Evolutionary conservation across 30 jellyfish, hydroid and myxozoan genomes (phyloP).

Genomic region (Catostylus mosaicus): DNA sequence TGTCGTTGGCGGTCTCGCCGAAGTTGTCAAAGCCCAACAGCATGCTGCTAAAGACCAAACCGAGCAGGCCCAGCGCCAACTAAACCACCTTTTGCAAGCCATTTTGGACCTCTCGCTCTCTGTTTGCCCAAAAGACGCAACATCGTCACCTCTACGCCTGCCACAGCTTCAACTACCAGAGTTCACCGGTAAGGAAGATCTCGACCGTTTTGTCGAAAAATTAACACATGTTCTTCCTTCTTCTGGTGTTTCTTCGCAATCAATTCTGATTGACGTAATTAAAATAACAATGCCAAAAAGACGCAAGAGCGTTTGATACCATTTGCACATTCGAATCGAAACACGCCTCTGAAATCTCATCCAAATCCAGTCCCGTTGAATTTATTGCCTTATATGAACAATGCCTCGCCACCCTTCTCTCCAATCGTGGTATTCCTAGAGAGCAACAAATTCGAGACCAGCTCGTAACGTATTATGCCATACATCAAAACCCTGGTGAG

Average conservation of each 20-base stretch:
- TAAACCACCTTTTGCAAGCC: not conserved
- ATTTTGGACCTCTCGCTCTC: not conserved
- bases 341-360: slow-evolving; percentile 1
- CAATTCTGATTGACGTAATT: slow-evolving; percentile 14
- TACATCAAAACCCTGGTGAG: no score
- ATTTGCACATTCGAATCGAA: slow-evolving; percentile 7
- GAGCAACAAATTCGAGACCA: no score
- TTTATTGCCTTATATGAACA: no score
- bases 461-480: no score
- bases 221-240: slow-evolving; percentile 17
- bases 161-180: slow-evolving; percentile 18
- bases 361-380: slow-evolving; percentile 1
- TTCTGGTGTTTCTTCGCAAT: slow-evolving; percentile 13
- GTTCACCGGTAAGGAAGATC: slow-evolving; percentile 9
- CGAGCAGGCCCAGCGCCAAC: not conserved
- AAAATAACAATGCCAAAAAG: slow-evolving; percentile 36
- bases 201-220: slow-evolving; percentile 21
- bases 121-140: no score
- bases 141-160: slow-evolving; percentile 10
- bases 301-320: slow-evolving; percentile 22
- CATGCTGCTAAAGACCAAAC: not conserved
- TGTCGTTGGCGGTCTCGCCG: slow-evolving; percentile 10
- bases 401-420: no score
- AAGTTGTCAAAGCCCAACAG: slow-evolving; percentile 7
- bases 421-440: no score